These are phyloP conservation scores for Aphidius gifuensis DNA, from an alignment of 1,140 invertebrate genomes.

Conservation along the genomic window DNA sequence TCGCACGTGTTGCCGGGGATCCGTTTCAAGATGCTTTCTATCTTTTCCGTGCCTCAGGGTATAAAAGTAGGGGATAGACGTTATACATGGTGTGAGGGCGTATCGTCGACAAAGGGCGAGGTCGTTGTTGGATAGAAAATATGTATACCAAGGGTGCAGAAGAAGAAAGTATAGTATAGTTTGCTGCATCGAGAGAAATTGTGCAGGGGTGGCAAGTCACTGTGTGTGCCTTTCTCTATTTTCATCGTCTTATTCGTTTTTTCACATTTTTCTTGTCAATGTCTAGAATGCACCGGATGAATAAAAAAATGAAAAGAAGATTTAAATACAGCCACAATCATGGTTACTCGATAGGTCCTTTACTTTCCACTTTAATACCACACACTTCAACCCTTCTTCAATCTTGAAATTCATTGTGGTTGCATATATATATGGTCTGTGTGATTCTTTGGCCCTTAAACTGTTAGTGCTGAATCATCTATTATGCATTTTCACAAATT, in stretches of 20 bases:
- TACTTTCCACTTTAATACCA: too few species aligned
- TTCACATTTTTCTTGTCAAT: not conserved
- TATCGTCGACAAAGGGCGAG: slow-evolving; percentile 23
- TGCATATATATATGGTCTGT: too few species aligned
- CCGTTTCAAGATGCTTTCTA: slow-evolving; percentile 22
- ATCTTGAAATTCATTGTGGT: too few species aligned
- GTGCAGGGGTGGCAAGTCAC: slow-evolving; percentile 9
- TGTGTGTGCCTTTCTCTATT: slow-evolving; percentile 6
- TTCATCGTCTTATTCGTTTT: not conserved
- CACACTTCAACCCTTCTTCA: too few species aligned
- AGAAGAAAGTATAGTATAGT: slow-evolving; percentile 4
- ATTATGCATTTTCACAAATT: too few species aligned
- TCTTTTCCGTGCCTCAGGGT: slow-evolving; percentile 8
- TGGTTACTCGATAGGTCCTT: too few species aligned
- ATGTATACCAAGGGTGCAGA: not conserved
- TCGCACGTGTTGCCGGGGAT: slow-evolving; percentile 24
- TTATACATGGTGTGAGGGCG: not conserved
- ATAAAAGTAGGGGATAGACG: not conserved
- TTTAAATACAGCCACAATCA: too few species aligned
- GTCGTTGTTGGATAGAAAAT: slow-evolving; percentile 7
- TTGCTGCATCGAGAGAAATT: not conserved
- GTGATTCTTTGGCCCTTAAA: too few species aligned
- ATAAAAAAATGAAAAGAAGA: too few species aligned
- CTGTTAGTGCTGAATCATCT: too few species aligned
- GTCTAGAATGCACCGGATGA: not conserved